These are phyloP conservation scores for Hypomecis atomaria DNA, from an alignment of 2,888 invertebrate genomes.

Conservation along the genomic window DNA sequence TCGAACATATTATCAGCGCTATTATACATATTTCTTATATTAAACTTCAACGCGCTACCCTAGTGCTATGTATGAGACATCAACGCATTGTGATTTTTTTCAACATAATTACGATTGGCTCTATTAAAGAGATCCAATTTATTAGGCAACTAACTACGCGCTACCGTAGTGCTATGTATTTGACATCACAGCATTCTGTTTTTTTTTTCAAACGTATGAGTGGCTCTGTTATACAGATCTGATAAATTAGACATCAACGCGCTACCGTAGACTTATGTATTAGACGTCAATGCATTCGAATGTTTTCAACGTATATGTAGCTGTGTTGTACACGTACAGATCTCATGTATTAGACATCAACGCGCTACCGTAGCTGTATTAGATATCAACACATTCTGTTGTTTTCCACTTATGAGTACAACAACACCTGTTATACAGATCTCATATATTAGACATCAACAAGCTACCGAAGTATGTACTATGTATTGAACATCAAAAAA, in stretches of 20 bases:
- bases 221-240: background rate
- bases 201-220: no score
- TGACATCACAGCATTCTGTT: no score
- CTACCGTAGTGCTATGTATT: no score
- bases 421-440: no score
- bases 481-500: no score
- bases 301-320: no score
- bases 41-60: constrained; percentile 10
- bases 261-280: background rate
- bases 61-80: no score
- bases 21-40: background rate
- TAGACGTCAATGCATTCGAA: constrained; percentile 6
- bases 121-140: background rate
- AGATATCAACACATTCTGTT: no score
- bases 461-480: background rate
- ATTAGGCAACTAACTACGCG: constrained; percentile 18
- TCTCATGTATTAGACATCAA: constrained; percentile 16
- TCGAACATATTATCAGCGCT: no score
- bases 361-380: background rate
- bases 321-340: background rate
- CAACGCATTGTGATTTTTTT: no score
- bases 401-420: no score
- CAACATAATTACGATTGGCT: no score
- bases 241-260: constrained; percentile 12
- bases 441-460: constrained; percentile 12